Evolutionary conservation across 2,113 vertebrate species (phyloP).

Genomic region (Ia io): DNA sequence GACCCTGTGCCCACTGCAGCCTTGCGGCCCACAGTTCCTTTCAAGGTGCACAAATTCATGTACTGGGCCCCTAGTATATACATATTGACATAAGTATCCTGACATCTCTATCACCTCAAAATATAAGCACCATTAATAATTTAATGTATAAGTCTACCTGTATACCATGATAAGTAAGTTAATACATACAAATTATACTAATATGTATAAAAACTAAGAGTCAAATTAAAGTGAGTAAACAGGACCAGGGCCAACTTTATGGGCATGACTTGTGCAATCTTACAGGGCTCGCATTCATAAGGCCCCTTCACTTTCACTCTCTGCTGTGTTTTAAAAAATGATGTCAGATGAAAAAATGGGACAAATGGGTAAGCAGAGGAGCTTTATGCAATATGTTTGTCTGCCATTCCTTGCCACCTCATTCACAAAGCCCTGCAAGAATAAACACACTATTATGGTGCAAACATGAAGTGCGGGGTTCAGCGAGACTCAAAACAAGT

Average conservation of each 20-base stretch:
- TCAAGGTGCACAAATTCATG: no score
- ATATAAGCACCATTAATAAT: background rate
- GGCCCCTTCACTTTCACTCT: background rate
- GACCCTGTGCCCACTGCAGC: no score
- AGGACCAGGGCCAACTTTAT: background rate
- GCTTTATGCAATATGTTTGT: background rate
- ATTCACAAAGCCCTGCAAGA: background rate
- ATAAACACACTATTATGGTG: background rate
- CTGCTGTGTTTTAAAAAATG: background rate
- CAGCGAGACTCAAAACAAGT: background rate
- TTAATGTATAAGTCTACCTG: background rate
- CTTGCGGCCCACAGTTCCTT: no score
- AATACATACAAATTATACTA: background rate
- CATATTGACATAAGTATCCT: background rate
- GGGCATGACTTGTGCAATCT: rapidly evolving
- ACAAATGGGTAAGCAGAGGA: background rate
- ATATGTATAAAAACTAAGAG: background rate
- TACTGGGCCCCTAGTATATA: no score
- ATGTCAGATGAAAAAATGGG: background rate
- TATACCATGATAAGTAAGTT: background rate
- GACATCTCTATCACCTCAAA: background rate
- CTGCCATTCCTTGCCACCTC: background rate
- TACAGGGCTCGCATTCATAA: rapidly evolving
- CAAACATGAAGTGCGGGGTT: background rate
- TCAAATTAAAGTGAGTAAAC: background rate